A percentile compares a stretch with the other conserved stretches of the same genome.
These are phyloP conservation scores for Osmerus mordax DNA, from an alignment of 2,113 vertebrate genomes.

Conservation along the genomic window DNA sequence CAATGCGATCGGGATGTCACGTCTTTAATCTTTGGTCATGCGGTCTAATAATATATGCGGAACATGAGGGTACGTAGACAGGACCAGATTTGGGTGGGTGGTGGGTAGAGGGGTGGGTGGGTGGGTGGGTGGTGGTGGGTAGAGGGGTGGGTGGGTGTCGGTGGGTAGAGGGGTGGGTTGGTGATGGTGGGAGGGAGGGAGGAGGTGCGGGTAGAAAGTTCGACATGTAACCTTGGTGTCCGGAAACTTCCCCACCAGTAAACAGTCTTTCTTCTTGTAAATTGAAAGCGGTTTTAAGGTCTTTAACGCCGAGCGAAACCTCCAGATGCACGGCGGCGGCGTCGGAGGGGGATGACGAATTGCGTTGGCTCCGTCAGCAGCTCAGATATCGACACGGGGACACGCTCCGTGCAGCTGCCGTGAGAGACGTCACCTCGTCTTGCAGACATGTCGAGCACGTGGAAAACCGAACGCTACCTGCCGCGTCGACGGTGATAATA, in stretches of 20 bases:
- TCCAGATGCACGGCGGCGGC: background rate
- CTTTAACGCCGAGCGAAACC: background rate
- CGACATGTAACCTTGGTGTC: slow-evolving; percentile 41
- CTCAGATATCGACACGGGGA: no score
- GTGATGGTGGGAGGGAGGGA: background rate
- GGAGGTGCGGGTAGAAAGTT: background rate
- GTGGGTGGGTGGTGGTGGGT: background rate
- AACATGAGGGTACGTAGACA: no score
- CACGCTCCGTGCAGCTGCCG: no score
- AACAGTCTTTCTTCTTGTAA: slow-evolving; percentile 37
- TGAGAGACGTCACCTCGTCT: no score
- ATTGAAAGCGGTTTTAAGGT: background rate
- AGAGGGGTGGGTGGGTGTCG: background rate
- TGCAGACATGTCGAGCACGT: no score
- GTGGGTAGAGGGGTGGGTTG: no score
- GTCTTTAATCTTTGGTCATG: no score
- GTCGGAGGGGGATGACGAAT: background rate
- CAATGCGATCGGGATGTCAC: no score
- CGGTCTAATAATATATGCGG: no score
- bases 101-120: no score
- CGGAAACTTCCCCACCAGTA: slow-evolving; percentile 17
- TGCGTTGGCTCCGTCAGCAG: background rate
- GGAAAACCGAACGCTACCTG: no score
- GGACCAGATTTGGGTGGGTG: background rate
- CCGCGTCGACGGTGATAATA: no score